phyloP scores from a whole-genome alignment of 2,113 vertebrate species.

The Sinocyclocheilus anshuiensis region DNA sequence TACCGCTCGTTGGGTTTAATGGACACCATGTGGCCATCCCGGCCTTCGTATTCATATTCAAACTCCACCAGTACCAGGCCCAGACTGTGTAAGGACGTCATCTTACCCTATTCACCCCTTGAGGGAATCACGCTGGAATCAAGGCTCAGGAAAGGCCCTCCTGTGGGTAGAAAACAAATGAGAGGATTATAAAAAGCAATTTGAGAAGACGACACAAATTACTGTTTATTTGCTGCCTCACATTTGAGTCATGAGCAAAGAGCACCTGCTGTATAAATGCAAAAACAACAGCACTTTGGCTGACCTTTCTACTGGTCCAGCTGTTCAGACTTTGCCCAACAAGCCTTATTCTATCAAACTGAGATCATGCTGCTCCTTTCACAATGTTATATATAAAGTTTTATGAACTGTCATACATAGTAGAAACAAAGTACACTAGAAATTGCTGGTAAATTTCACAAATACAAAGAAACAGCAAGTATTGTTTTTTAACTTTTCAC shows the following conservation, averaged over 20 bases:
- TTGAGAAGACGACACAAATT: background rate
- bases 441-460: background rate
- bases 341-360: background rate
- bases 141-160: conserved; percentile 57
- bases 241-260: background rate
- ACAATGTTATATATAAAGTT: background rate
- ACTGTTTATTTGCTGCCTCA: background rate
- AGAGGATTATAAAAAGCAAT: conserved; percentile 30
- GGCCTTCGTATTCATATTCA: conserved; percentile 84
- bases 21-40: conserved; percentile 82
- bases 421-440: background rate
- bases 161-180: conserved; percentile 49
- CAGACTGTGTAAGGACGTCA: conserved; percentile 65
- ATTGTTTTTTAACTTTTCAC: too few relatives aligned
- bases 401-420: background rate
- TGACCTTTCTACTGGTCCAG: background rate
- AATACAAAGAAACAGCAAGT: too few relatives aligned
- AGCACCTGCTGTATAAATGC: background rate
- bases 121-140: conserved; percentile 57
- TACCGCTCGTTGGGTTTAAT: conserved; percentile 94
- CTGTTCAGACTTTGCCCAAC: background rate
- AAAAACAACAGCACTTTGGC: conserved; percentile 5
- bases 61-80: conserved; percentile 90
- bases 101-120: conserved; percentile 53
- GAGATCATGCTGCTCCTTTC: background rate